Base-by-base conservation (phyloP, 2,888 invertebrate genomes). In the Tortrix viridana region DNA sequence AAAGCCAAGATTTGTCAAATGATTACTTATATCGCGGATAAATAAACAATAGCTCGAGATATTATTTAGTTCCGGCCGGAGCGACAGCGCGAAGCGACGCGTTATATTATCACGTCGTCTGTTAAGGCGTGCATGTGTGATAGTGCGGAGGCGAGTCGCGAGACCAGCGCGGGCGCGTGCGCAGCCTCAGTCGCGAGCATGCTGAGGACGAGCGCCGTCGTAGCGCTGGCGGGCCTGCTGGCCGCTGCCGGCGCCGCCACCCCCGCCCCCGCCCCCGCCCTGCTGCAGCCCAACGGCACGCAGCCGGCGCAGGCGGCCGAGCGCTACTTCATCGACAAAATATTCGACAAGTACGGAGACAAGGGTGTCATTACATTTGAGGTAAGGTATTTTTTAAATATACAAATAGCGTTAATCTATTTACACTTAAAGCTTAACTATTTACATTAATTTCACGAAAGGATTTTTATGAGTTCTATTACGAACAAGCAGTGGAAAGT, bases 301-400 rank as follows among this genome's bases (percentile, higher is more conserved):
- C 49, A 14, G 49, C 73, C 84, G 84, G 63, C 63, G 5, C 52
- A 58, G 22, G 52, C 41, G 26, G 89, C 91, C 0, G 89, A 92
- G 74, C 82, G 84, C 69, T 93, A 89, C 75, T 93, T 93, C 78
- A 89, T 93, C 67, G 82, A 88, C 69, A 88, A 91, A 75, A 92
- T 93, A 73, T 94, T 94, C 75, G 84, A 88, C 71, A 94, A 94
- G 75, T 94, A 94, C 71, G 94, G 94, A 22, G 84, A 92, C 68
- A 88, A 89, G 74, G 93, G 93, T 54, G 81, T 92, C 67, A 93
- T 94, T 73, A 92, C 92, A 23, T 93, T 93, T 70, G 94, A 94
- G 86, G 93, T 93, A 72, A 82, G 88, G 59, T 66, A 64, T 37
- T 66, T 58, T 32, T 32, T 3, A n/a, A n/a, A n/a, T n/a, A 14